Percentiles rank a stretch among this genome's conserved stretches.
These are phyloP conservation scores for Brachionus sp. DNA, from an alignment of 1,140 invertebrate species.

Conservation along the genomic window DNA sequence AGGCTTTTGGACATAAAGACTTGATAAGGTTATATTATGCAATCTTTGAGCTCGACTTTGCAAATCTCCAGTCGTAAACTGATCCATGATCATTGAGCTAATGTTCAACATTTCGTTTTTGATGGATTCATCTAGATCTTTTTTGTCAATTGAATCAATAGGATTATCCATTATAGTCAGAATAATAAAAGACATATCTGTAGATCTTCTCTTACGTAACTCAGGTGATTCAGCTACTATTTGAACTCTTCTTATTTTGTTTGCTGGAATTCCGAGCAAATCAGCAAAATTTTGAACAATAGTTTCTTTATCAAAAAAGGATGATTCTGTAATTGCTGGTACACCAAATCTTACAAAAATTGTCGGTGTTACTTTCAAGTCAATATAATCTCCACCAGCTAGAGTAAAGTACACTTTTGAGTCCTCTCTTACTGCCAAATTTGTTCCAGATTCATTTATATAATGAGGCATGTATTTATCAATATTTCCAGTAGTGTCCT, in stretches of 20 bases:
- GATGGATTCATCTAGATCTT: not conserved
- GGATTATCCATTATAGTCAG: conserved; percentile 11
- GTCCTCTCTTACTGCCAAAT: not conserved
- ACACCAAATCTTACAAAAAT: conserved; percentile 5
- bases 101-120: not conserved
- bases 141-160: not conserved
- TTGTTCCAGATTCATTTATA: not conserved
- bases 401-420: conserved; percentile 7
- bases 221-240: not conserved
- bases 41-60: not conserved
- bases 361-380: conserved; percentile 14
- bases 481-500: not conserved
- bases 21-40: not conserved
- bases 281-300: conserved; percentile 9
- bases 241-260: not conserved
- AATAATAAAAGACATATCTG: not conserved
- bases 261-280: not conserved
- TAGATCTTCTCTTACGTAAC: not conserved
- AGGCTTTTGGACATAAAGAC: not conserved
- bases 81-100: not conserved
- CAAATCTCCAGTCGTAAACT: not conserved
- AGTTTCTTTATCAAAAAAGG: not conserved
- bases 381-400: not conserved
- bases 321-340: not conserved
- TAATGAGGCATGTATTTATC: not conserved